Percentiles rank a stretch among this genome's conserved stretches.
Conservation (phyloP, 1,140 invertebrate genomes). For the Diabrotica undecimpunctata region DNA sequence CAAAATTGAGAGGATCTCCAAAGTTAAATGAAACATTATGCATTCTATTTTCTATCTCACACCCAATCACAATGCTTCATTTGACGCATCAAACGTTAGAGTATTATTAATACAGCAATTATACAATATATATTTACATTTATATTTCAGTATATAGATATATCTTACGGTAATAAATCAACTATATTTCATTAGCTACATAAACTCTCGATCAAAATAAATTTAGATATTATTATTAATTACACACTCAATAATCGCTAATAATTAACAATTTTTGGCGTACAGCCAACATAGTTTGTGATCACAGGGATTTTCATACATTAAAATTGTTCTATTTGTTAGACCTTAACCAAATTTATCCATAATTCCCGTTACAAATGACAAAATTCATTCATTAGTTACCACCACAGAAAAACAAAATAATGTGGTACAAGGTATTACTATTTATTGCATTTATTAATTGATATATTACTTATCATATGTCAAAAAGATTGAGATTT, state of each 20-base stretch:
- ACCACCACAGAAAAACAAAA: too few relatives aligned
- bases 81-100: conserved; percentile 16
- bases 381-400: too few relatives aligned
- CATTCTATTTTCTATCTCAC: not conserved
- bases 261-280: conserved; percentile 30
- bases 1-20: conserved; percentile 20
- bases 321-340: conserved; percentile 23
- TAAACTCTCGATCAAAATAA: conserved; percentile 16
- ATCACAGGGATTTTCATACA: conserved; percentile 39
- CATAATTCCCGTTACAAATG: too few relatives aligned
- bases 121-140: conserved; percentile 34
- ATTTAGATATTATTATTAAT: conserved; percentile 11
- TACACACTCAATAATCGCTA: conserved; percentile 17
- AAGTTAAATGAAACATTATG: conserved; percentile 12
- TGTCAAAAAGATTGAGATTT: too few relatives aligned
- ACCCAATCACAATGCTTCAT: conserved; percentile 8
- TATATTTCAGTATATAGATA: conserved; percentile 18
- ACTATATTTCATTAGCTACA: conserved; percentile 13
- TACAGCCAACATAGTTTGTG: conserved; percentile 31
- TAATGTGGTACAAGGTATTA: too few relatives aligned
- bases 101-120: conserved; percentile 33
- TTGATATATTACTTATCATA: too few relatives aligned
- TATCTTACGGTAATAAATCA: not conserved
- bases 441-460: too few relatives aligned
- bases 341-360: not conserved